A percentile compares a stretch with the other conserved stretches of the same genome.
These are phyloP conservation scores for Cassiopea xamachana DNA, from an alignment of 30 jellyfish, hydroid and myxozoan species.

Conservation along the genomic window DNA sequence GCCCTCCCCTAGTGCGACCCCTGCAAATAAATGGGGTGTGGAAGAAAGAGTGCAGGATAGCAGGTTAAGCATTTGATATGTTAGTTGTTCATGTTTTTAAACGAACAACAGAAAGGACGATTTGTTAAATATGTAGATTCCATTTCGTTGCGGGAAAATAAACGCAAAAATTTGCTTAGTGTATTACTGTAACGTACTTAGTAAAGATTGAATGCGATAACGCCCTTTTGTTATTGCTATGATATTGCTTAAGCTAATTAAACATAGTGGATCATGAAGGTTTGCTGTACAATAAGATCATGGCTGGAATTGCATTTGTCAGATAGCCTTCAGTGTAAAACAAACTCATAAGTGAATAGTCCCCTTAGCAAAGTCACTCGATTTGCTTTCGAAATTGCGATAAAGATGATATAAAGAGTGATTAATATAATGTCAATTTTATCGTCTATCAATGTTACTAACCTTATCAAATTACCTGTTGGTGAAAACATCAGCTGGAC, in stretches of 20 bases:
- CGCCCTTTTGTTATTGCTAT: not conserved
- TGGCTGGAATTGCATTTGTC: not conserved
- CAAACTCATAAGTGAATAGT: not conserved
- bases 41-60: too few species aligned
- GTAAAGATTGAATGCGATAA: not conserved
- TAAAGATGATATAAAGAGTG: constrained; percentile 1
- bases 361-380: not conserved
- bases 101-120: too few species aligned
- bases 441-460: not conserved
- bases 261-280: not conserved
- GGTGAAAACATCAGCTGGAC: not conserved
- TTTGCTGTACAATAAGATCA: not conserved
- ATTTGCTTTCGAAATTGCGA: not conserved
- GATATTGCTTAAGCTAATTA: not conserved
- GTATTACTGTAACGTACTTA: too few species aligned
- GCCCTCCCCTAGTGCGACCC: too few species aligned
- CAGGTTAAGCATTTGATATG: too few species aligned
- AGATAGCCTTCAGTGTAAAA: not conserved
- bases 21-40: too few species aligned
- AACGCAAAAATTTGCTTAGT: too few species aligned
- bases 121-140: too few species aligned
- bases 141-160: too few species aligned
- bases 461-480: not conserved
- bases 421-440: not conserved
- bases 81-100: too few species aligned